A percentile compares a stretch with the other conserved stretches of the same genome.
Conservation (phyloP, 2,797 vertebrate species). For the Rhincodon typus region DNA sequence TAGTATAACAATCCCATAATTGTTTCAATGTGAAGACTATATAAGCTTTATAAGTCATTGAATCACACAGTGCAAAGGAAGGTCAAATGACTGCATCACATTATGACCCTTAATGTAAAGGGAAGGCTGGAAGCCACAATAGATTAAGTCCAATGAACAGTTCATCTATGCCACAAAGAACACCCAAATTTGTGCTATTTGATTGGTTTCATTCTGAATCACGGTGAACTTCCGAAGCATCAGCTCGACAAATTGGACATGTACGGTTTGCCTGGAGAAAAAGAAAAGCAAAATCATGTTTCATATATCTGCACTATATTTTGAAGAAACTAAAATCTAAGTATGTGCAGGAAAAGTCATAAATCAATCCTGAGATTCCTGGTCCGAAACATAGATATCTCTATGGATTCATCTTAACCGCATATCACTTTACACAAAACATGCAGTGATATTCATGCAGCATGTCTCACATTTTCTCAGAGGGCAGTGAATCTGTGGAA, state of each 20-base stretch:
- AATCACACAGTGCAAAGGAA: slow-evolving; percentile 76
- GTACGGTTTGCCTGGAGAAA: slow-evolving; percentile 81
- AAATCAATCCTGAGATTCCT: background rate
- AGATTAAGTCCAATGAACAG: slow-evolving; percentile 59
- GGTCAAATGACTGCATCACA: slow-evolving; percentile 49
- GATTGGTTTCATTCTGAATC: slow-evolving; percentile 82
- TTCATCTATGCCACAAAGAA: slow-evolving; percentile 60
- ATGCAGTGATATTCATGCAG: background rate
- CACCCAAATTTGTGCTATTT: slow-evolving; percentile 63
- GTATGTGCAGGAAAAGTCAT: background rate
- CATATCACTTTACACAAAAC: background rate
- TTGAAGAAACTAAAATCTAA: background rate
- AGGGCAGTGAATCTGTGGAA: too few relatives aligned
- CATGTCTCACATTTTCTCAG: background rate
- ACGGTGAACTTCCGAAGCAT: slow-evolving; percentile 89
- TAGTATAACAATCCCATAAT: slow-evolving; percentile 70
- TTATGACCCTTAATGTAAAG: slow-evolving; percentile 59
- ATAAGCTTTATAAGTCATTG: slow-evolving; percentile 69
- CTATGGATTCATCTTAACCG: background rate
- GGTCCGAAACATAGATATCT: background rate
- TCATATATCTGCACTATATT: background rate
- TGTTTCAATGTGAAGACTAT: slow-evolving; percentile 61
- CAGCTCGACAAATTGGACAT: slow-evolving; percentile 92
- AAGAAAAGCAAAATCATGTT: slow-evolving; percentile 39
- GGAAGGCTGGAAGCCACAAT: slow-evolving; percentile 62